Evolutionary conservation across 2,888 invertebrate species (phyloP).

Genomic region (Diadegma fenestrale): DNA sequence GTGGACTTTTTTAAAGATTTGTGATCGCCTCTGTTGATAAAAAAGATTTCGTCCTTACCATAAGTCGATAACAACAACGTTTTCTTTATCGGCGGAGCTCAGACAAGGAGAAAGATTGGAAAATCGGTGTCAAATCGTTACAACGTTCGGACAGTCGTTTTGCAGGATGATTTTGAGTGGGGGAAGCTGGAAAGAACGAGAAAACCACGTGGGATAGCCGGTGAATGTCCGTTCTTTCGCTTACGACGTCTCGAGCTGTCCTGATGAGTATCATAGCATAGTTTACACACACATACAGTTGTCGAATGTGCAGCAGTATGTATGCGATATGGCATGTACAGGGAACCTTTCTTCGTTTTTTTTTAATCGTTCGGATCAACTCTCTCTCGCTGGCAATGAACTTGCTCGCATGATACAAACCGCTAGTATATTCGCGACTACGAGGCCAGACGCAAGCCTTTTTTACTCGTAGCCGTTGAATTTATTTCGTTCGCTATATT

Average conservation of each 20-base stretch:
- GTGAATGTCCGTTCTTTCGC: conserved; percentile 42
- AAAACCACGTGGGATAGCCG: conserved; percentile 36
- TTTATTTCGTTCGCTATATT: neutral
- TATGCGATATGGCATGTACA: conserved; percentile 31
- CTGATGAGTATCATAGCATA: conserved; percentile 33
- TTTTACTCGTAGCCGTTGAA: conserved; percentile 27
- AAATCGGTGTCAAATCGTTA: neutral
- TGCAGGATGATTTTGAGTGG: neutral
- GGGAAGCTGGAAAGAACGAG: neutral
- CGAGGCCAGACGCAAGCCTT: conserved; percentile 78
- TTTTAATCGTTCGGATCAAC: conserved; percentile 77
- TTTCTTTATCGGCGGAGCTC: neutral
- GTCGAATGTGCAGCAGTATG: neutral
- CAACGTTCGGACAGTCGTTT: neutral
- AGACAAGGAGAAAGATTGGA: neutral
- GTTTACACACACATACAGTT: neutral
- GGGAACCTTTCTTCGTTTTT: conserved; percentile 69
- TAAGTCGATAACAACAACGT: neutral
- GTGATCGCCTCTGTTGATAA: too few relatives aligned
- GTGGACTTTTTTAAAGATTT: too few relatives aligned
- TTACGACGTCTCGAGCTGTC: conserved; percentile 10
- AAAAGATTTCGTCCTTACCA: neutral
- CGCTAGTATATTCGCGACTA: conserved; percentile 81
- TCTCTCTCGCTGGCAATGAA: conserved; percentile 84
- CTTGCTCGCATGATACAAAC: conserved; percentile 75